These are phyloP conservation scores for Trachythela sp. DNA, from an alignment of 64 coral and sea anemone species.

Conservation along the genomic window DNA sequence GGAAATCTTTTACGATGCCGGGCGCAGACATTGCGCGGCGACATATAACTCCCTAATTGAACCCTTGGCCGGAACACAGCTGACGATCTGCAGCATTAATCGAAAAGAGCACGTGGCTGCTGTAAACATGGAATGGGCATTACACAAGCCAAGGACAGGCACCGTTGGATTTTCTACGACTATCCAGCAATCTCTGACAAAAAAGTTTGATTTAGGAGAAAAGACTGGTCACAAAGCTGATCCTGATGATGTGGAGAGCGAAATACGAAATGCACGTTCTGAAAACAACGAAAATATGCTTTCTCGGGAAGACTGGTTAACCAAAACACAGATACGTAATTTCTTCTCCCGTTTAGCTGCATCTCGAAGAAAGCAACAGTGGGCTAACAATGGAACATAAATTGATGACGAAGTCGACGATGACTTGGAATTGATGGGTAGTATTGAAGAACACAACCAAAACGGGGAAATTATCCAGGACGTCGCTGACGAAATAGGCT, in stretches of 20 bases:
- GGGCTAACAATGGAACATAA: background rate
- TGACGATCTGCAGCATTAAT: too few relatives aligned
- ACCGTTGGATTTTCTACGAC: background rate
- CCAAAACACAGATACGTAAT: background rate
- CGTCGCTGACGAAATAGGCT: background rate
- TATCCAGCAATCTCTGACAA: conserved; percentile 29
- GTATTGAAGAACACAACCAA: background rate
- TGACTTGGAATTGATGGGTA: too few relatives aligned
- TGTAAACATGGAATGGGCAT: background rate
- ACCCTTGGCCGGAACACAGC: too few relatives aligned
- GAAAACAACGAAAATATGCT: conserved; percentile 15
- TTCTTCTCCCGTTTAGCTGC: conserved; percentile 14
- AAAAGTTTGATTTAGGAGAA: conserved; percentile 55
- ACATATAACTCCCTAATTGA: too few relatives aligned
- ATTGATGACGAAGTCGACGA: background rate
- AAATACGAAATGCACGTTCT: conserved; percentile 46
- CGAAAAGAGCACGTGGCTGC: too few relatives aligned
- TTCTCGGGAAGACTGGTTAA: conserved; percentile 44
- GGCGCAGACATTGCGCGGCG: too few relatives aligned
- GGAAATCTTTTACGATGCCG: too few relatives aligned
- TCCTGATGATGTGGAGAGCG: conserved; percentile 33
- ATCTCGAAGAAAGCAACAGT: background rate
- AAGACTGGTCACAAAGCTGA: conserved; percentile 38
- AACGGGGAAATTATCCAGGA: background rate
- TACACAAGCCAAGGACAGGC: background rate